A percentile compares a stretch with the other conserved stretches of the same genome.
These are phyloP conservation scores for Brachyistius frenatus DNA, from an alignment of 2,113 vertebrate species.

Conservation along the genomic window DNA sequence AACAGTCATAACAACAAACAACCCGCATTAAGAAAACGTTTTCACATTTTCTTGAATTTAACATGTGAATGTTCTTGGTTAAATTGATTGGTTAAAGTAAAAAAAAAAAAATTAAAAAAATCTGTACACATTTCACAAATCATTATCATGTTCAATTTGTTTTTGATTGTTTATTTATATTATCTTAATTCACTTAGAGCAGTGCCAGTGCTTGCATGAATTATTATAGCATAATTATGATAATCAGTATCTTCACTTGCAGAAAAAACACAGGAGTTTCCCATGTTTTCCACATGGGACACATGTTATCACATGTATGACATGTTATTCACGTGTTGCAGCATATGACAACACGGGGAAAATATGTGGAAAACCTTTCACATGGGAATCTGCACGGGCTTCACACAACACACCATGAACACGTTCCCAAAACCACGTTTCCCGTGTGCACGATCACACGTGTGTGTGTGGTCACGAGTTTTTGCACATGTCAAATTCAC, in stretches of 20 bases:
- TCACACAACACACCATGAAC: too few relatives aligned
- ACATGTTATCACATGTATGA: too few relatives aligned
- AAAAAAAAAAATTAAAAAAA: background rate
- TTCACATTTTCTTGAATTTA: conserved; percentile 18
- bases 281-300: too few relatives aligned
- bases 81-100: conserved; percentile 30
- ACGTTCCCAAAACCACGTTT: too few relatives aligned
- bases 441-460: too few relatives aligned
- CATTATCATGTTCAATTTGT: conserved; percentile 20
- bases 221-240: conserved; percentile 13
- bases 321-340: too few relatives aligned
- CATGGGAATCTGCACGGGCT: too few relatives aligned
- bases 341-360: too few relatives aligned
- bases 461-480: too few relatives aligned
- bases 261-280: too few relatives aligned
- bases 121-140: conserved; percentile 56
- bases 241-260: conserved; percentile 3
- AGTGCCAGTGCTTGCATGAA: conserved; percentile 14
- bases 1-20: conserved; percentile 1
- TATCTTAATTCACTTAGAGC: conserved; percentile 18
- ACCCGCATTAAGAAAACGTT: background rate
- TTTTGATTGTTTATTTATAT: conserved; percentile 3
- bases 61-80: conserved; percentile 9
- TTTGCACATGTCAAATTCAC: too few relatives aligned
- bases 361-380: too few relatives aligned